Conservation (phyloP, 2,113 vertebrate genomes). For the Etheostoma cragini region DNA sequence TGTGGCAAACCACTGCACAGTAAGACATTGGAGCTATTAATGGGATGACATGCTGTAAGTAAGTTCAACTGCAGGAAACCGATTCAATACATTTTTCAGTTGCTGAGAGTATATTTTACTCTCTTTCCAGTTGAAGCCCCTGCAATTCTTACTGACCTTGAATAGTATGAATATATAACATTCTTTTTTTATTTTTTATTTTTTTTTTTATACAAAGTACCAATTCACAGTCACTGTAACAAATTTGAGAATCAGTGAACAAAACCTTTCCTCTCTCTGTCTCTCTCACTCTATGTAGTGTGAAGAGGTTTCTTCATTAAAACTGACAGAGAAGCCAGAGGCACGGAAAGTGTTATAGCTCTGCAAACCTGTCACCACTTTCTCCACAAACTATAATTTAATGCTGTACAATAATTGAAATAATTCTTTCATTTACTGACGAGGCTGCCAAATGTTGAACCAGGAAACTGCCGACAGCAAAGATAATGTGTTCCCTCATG, state of each 20-base stretch:
- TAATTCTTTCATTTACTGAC: slow-evolving; percentile 82
- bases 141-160: slow-evolving; percentile 54
- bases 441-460: slow-evolving; percentile 82
- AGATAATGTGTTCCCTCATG: slow-evolving; percentile 78
- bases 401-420: slow-evolving; percentile 81
- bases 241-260: slow-evolving; percentile 66
- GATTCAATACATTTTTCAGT: slow-evolving; percentile 46
- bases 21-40: slow-evolving; percentile 59
- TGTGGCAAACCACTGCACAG: slow-evolving; percentile 58
- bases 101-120: slow-evolving; percentile 27
- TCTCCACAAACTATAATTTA: slow-evolving; percentile 80
- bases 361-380: slow-evolving; percentile 81
- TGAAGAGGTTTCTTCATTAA: slow-evolving; percentile 81
- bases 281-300: slow-evolving; percentile 56
- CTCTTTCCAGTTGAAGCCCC: slow-evolving; percentile 19
- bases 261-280: slow-evolving; percentile 48
- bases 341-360: slow-evolving; percentile 76
- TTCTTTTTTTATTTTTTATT: background rate
- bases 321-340: slow-evolving; percentile 79
- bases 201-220: background rate
- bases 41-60: slow-evolving; percentile 62
- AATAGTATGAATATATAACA: background rate
- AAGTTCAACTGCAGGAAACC: slow-evolving; percentile 59
- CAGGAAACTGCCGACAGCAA: slow-evolving; percentile 79
- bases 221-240: slow-evolving; percentile 52